Conservation (phyloP, 2,113 vertebrate species). For the Cacatua alba region DNA sequence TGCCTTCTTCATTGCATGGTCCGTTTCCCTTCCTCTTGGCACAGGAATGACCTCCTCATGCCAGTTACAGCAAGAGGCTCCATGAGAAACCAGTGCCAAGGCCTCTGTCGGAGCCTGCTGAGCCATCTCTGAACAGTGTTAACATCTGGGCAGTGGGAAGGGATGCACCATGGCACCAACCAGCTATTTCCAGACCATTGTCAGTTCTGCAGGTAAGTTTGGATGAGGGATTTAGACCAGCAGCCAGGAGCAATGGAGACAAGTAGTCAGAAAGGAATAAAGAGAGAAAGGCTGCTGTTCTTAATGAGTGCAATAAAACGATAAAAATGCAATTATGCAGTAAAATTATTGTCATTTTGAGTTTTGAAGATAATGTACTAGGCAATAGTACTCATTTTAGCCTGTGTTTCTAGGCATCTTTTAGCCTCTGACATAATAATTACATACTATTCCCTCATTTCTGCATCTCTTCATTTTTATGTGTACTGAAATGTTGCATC, state of each 20-base stretch:
- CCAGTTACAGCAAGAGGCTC: neutral
- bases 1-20: rapidly evolving
- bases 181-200: neutral
- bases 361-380: neutral
- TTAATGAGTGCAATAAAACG: conserved; percentile 3
- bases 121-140: rapidly evolving
- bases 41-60: neutral
- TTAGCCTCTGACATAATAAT: neutral
- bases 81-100: neutral
- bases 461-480: neutral
- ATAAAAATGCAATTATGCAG: conserved; percentile 12
- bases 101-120: neutral
- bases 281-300: neutral
- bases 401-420: neutral
- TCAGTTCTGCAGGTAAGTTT: neutral
- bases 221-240: neutral
- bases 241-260: neutral
- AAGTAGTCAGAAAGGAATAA: neutral
- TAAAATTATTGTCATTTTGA: neutral
- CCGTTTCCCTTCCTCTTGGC: neutral
- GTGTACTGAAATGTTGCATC: neutral
- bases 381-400: neutral
- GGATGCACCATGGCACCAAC: rapidly evolving
- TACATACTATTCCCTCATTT: neutral
- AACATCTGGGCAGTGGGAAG: neutral